Conservation (phyloP, 1,140 invertebrate genomes). For the Thaumetopoea pityocampa region DNA sequence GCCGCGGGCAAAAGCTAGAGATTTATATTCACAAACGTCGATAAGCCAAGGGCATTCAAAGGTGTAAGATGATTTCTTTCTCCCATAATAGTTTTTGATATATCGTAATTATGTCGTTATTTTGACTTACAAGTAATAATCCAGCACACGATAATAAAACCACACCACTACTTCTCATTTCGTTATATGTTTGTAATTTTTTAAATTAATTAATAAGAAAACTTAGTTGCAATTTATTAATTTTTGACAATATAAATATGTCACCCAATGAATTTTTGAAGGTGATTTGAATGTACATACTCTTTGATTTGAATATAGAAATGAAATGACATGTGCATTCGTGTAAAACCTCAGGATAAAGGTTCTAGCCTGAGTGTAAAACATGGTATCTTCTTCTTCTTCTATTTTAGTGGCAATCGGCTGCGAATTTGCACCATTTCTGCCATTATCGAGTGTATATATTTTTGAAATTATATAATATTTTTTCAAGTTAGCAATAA, state of each 20-base stretch:
- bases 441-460: too few relatives aligned
- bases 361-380: too few relatives aligned
- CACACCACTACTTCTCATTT: conserved; percentile 52
- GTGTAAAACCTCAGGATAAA: too few relatives aligned
- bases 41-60: neutral
- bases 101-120: neutral
- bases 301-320: neutral
- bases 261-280: neutral
- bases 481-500: too few relatives aligned
- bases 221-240: neutral
- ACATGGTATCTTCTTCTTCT: too few relatives aligned
- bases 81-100: neutral
- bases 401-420: too few relatives aligned
- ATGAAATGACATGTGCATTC: neutral
- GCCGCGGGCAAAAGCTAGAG: too few relatives aligned
- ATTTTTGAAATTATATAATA: too few relatives aligned
- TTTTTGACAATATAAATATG: neutral
- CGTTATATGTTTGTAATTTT: conserved; percentile 15
- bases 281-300: neutral
- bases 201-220: conserved; percentile 5
- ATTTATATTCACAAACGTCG: too few relatives aligned
- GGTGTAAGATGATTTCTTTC: too few relatives aligned
- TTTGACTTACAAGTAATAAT: conserved; percentile 47
- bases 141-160: conserved; percentile 57
- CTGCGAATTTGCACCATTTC: too few relatives aligned